Evolutionary conservation across 2,888 invertebrate genomes (phyloP), one percentile per base, ranked within the genome.

Genomic region (Ectemnius lituratus): DNA sequence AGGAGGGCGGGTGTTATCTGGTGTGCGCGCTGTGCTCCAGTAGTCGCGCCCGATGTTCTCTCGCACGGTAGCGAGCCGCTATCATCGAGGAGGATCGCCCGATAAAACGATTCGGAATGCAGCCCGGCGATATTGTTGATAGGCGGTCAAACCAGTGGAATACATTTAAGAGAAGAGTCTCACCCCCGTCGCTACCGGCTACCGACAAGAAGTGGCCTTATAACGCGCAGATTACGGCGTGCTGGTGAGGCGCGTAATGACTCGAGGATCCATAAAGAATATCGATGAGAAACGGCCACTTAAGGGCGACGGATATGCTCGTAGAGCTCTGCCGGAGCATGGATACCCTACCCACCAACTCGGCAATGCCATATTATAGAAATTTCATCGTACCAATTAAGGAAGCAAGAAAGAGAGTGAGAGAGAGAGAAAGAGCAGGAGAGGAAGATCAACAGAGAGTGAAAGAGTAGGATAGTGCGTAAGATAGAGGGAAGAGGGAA

Each of bases 71-170:
- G 62, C 62, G 62, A 52, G 16, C 52, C 52, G 37, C 37, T 76
- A 76, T 76, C 76, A 5, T 46, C 4, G 5, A 14, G 49, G 28
- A 37, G 57, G 67, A 76, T 77, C 77, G 76, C 47, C 37, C 66
- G 77, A 77, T 77, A 77, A 77, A 76, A 46, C 73, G 72, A 77
- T 75, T 57, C 66, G 63, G 72, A 72, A 76, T 76, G 77, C 67
- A 62, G 76, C 61, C 52, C 60, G 68, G 52, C 47, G 72, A 76
- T 76, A 76, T 73, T 76, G 77, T 72, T 76, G 76, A 77, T 76
- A 77, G 66, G 63, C 45, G 56, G 62, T 67, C 28, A 66, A 67
- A 70, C 77, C 72, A 64, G 77, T 71, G 52, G 52, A 20, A 18
- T 18, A 23, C 18, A 58, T 52, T 37, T 37, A 11, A 37, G 37